Evolutionary conservation across 2,113 vertebrate genomes (phyloP), one percentile per base, ranked within the genome.

Genomic region (Macrotus californicus): DNA sequence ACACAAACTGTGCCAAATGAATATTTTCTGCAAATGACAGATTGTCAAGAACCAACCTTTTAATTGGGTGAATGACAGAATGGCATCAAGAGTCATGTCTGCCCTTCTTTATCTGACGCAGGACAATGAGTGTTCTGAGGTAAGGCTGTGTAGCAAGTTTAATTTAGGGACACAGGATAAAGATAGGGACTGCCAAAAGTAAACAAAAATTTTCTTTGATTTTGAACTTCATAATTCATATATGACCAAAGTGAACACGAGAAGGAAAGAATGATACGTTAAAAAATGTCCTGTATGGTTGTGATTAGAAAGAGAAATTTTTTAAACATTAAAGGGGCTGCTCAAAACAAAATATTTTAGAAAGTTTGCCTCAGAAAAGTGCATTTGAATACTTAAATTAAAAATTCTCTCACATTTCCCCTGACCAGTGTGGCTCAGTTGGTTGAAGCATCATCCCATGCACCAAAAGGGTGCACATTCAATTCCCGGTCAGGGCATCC

Each of bases 21-120:
- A n/a, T 87, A 64, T 90, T 92, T 92, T 95, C 22, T 50, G 46
- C 41, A 89, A 96, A 67, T 82, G 76, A 94, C 8, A 87, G 34
- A 36, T 2, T 81, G 46, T 81, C 19, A 91, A 87, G 43, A 91
- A 93, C 18, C 48, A 61, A 56, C 12, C 59, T 93, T 79, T 91
- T 80, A 73, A 84, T 19, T 12, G 21, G 29, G 54, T 69, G 36
- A 85, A 69, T 24, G 56, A 87, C 22, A 64, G 12, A 92, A 61
- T 31, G 24, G 39, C 72, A 72, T 34, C 50, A 76, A 72, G 50
- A 89, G 54, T 41, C 22, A 89, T 24, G 39, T 48, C 87, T 81
- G n/a, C 43, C 41, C 64, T 82, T 83, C 77, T 81, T 96, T 83
- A 91, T 86, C 39, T 73, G 36, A 87, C 67, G 72, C 1, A 36